These are phyloP conservation scores for Molorchus minor DNA, from an alignment of 2,888 invertebrate genomes.

Conservation along the genomic window DNA sequence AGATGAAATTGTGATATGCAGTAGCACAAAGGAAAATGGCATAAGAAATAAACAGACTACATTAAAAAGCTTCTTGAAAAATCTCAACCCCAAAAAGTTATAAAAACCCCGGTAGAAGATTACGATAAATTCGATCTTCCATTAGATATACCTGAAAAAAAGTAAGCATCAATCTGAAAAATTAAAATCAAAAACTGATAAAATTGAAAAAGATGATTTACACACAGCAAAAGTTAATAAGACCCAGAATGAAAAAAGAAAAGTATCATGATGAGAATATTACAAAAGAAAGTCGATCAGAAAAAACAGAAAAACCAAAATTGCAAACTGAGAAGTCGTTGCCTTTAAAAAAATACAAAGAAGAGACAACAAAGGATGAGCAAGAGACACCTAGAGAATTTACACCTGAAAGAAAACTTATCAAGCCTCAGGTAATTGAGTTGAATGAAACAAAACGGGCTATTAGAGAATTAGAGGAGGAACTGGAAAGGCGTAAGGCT, in stretches of 20 bases:
- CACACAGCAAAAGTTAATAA: not conserved
- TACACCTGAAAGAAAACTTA: not conserved
- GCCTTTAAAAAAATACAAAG: not conserved
- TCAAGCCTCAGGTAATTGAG: no score
- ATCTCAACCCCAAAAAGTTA: not conserved
- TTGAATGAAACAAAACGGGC: conserved; percentile 26
- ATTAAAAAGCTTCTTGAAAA: conserved; percentile 1
- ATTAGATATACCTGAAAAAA: not conserved
- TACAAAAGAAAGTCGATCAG: not conserved
- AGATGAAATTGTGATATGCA: conserved; percentile 38
- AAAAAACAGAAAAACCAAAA: conserved; percentile 1
- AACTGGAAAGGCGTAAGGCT: conserved; percentile 18
- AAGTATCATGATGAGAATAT: not conserved
- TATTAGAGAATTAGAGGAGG: conserved; percentile 27
- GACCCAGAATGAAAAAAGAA: not conserved
- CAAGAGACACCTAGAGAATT: not conserved
- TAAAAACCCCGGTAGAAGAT: not conserved
- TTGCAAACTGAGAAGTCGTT: not conserved
- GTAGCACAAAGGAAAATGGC: conserved; percentile 29
- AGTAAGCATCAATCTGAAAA: not conserved
- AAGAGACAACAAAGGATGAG: not conserved
- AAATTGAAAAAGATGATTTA: not conserved
- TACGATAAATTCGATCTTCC: not conserved
- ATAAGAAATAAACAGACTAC: conserved; percentile 8
- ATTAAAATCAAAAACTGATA: not conserved